phyloP scores from a whole-genome alignment of 2,888 invertebrate genomes.

The Drosophila greeni region DNA sequence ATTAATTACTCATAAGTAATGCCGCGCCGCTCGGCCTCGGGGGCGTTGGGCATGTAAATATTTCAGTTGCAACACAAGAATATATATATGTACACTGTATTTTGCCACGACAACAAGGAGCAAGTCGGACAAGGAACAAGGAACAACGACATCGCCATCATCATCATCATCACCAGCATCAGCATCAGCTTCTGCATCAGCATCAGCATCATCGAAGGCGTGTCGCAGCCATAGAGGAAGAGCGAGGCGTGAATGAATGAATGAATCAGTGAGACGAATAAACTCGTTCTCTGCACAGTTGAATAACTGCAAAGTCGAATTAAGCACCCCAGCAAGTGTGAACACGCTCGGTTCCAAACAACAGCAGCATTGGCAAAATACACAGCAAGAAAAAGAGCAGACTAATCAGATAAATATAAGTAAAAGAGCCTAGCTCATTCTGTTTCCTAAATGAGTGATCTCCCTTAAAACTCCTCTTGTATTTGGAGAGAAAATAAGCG shows the following conservation, averaged over 20 bases:
- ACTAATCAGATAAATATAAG: too few species aligned
- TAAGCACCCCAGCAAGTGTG: conserved; percentile 44
- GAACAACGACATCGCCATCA: conserved; percentile 11
- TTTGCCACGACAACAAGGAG: conserved; percentile 7
- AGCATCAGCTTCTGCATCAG: conserved; percentile 3
- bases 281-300: conserved; percentile 67
- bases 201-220: conserved; percentile 28
- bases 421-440: not conserved
- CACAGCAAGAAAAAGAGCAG: not conserved
- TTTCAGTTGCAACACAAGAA: conserved; percentile 56
- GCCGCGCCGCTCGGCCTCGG: conserved; percentile 49
- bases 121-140: conserved; percentile 1
- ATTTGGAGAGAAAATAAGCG: not conserved
- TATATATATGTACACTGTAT: conserved; percentile 1
- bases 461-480: not conserved
- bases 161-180: not conserved
- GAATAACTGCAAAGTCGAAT: conserved; percentile 68
- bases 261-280: conserved; percentile 68
- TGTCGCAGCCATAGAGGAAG: conserved; percentile 13
- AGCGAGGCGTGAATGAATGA: conserved; percentile 52
- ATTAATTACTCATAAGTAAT: conserved; percentile 71
- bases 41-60: conserved; percentile 54
- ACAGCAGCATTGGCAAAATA: conserved; percentile 2
- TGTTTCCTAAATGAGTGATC: not conserved
- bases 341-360: conserved; percentile 12